A percentile compares a stretch with the other conserved stretches of the same genome.
These are phyloP conservation scores for Crenuchus spilurus DNA, from an alignment of 2,797 vertebrate genomes.

Conservation along the genomic window DNA sequence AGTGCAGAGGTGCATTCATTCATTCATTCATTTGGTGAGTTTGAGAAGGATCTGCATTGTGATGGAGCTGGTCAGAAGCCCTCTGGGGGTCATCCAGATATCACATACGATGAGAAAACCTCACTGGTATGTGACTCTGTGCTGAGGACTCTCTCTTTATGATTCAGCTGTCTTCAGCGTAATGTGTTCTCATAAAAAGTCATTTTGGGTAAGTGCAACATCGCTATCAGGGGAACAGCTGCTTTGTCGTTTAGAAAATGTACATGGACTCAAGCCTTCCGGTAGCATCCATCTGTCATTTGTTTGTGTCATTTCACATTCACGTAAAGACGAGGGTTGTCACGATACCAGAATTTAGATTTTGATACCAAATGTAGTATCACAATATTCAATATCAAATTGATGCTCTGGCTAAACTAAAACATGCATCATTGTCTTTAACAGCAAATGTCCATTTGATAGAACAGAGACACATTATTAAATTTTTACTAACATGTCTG, in stretches of 20 bases:
- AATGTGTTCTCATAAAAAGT: constrained; percentile 50
- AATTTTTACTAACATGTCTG: too few species aligned
- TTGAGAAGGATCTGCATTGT: constrained; percentile 19
- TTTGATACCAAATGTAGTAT: too few species aligned
- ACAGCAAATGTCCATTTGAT: too few species aligned
- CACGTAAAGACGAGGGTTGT: too few species aligned
- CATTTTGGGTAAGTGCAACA: constrained; percentile 46
- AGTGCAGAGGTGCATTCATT: neutral
- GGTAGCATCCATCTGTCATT: too few species aligned
- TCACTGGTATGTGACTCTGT: constrained; percentile 51
- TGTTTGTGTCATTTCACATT: too few species aligned
- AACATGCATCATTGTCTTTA: too few species aligned
- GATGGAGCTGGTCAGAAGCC: constrained; percentile 20
- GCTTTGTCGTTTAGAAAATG: constrained; percentile 25
- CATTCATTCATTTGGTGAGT: constrained; percentile 22
- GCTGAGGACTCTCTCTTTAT: constrained; percentile 48
- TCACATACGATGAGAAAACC: constrained; percentile 44
- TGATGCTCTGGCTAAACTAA: too few species aligned
- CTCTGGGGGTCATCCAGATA: constrained; percentile 38
- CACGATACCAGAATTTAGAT: too few species aligned
- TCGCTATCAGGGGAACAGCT: constrained; percentile 44
- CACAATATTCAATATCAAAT: too few species aligned
- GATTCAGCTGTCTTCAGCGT: constrained; percentile 54
- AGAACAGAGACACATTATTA: too few species aligned
- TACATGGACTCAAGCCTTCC: neutral